Evolutionary conservation across 2,797 vertebrate genomes (phyloP).

Genomic region (Florisuga fusca): DNA sequence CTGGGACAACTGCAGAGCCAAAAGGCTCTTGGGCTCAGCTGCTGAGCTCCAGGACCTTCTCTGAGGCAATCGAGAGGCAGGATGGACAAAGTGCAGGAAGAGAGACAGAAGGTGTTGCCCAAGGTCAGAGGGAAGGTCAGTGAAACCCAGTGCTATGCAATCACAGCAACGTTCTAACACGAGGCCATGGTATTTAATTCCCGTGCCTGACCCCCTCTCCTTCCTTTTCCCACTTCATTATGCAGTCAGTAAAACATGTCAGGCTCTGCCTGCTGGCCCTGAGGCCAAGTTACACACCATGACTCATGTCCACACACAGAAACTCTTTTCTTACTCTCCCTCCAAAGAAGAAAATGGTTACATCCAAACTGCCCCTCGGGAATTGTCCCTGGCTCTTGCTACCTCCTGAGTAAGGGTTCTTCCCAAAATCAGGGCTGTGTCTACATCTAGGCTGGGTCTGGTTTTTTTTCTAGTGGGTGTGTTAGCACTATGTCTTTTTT

Average conservation of each 20-base stretch:
- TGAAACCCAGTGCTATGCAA: accelerated
- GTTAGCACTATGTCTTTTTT: neutral
- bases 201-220: neutral
- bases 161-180: accelerated
- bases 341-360: neutral
- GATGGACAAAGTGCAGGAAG: neutral
- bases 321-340: neutral
- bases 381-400: neutral
- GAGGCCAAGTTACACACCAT: neutral
- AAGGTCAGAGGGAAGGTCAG: neutral
- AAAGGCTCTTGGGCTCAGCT: neutral
- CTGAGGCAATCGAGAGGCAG: neutral
- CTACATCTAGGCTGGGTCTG: neutral
- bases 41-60: neutral
- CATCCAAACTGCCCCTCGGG: neutral
- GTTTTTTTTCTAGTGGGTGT: neutral
- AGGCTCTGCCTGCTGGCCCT: neutral
- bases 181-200: neutral
- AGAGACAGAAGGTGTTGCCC: neutral
- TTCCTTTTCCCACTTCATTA: neutral
- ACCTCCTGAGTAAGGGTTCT: neutral
- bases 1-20: neutral
- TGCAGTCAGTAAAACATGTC: neutral
- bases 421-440: neutral
- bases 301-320: neutral